A percentile compares a stretch with the other conserved stretches of the same genome.
These are phyloP conservation scores for Sternotherus odoratus DNA, from an alignment of 2,797 vertebrate species.

Conservation along the genomic window DNA sequence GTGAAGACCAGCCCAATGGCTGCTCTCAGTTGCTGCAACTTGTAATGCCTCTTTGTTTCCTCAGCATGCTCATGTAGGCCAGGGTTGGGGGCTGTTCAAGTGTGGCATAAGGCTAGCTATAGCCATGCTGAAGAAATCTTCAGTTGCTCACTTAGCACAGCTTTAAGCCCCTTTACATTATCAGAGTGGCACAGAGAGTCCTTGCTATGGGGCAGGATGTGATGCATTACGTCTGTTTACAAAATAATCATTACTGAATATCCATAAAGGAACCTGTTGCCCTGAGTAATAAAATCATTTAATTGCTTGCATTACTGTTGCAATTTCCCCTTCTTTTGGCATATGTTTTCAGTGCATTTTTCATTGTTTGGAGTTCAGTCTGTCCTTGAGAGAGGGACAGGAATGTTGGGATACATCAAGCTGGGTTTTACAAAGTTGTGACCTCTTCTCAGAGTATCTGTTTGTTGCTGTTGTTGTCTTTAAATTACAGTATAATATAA, in stretches of 20 bases:
- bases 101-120: background rate
- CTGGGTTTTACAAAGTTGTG: background rate
- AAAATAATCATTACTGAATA: background rate
- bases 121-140: background rate
- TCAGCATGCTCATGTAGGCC: background rate
- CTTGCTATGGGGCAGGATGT: background rate
- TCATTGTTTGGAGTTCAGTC: background rate
- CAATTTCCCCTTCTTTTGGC: background rate
- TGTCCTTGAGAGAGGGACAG: background rate
- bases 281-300: background rate
- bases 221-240: background rate
- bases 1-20: too few species aligned
- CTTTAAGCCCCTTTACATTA: background rate
- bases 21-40: background rate
- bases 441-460: background rate
- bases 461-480: background rate
- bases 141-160: background rate
- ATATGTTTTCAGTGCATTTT: background rate
- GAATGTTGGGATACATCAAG: background rate
- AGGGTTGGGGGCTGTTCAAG: background rate
- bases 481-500: slow-evolving; percentile 38
- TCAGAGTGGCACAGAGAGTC: background rate
- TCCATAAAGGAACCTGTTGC: background rate
- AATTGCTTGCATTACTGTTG: background rate
- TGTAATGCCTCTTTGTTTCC: background rate